Evolutionary conservation across 2,797 vertebrate genomes (phyloP), one percentile per base, ranked within the genome.

Genomic region (Cephalopachus bancanus): DNA sequence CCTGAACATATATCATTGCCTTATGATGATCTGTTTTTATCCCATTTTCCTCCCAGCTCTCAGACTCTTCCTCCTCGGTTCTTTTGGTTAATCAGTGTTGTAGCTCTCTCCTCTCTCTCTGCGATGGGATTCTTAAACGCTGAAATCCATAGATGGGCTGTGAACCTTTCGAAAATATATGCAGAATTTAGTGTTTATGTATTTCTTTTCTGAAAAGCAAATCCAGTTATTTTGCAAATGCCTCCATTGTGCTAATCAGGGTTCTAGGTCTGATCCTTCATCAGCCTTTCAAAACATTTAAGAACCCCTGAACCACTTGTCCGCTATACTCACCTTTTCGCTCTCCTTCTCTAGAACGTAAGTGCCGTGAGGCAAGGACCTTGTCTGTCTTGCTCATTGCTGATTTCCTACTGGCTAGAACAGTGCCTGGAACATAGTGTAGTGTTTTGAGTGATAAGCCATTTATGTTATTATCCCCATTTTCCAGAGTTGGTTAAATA

Each of bases 401-500:
- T 51, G 17, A 69, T 57, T 71, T 85, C 59, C 79, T 17, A 10
- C 19, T 67, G 53, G 64, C 64, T 59, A 4, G 33, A 72, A 84
- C 8, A 17, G 49, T 10, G 24, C 7, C 59, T 72, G 53, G 19
- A 75, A 84, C 11, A n/a, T 3, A 62, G 10, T 55, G 11, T 2
- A 51, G 1, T 53, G 1, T 51, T 51, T 28, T 51, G 53, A 75
- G 30, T 26, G 28, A 69, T 22, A 8, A 37, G 44, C 2, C 15
- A 5, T 44, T 89, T 57, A 44, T 92, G 87, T 81, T 75, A 87
- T 59, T 59, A 71, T 53, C 62, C 24, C 64, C 72, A 28, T 24
- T 88, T 93, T 94, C 59, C 28, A 83, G 24, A 85, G 30, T 44
- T 79, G 81, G 71, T 93, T 88, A 71, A 92, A 75, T 89, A 72